Evolutionary conservation across 2,888 invertebrate genomes (phyloP).

Genomic region (Apamea monoglypha): DNA sequence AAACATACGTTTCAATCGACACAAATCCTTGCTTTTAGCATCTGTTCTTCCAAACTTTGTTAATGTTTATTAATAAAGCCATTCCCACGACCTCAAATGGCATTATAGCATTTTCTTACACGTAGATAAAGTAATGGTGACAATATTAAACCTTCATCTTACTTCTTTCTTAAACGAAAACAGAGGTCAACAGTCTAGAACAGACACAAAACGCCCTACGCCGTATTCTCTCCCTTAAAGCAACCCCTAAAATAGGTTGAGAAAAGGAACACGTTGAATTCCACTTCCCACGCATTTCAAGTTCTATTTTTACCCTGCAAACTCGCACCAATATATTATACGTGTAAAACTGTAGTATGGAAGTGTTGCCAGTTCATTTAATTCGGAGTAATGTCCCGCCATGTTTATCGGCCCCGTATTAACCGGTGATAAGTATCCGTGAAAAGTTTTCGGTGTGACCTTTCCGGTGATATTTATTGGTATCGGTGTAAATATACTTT

Average conservation of each 20-base stretch:
- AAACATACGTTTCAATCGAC: background rate
- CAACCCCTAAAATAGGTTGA: background rate
- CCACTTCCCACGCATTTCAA: constrained; percentile 8
- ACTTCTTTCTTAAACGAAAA: background rate
- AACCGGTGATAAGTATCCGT: constrained; percentile 69
- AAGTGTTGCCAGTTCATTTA: constrained; percentile 76
- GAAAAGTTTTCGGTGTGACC: constrained; percentile 61
- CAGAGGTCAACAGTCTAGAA: background rate
- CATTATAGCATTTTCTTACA: background rate
- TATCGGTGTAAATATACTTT: constrained; percentile 29
- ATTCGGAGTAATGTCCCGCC: constrained; percentile 77
- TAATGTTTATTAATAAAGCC: background rate
- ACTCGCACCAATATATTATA: constrained; percentile 26
- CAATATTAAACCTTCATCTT: background rate
- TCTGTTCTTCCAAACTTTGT: background rate
- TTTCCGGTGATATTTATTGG: constrained; percentile 64
- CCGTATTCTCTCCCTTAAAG: background rate
- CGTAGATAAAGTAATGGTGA: background rate
- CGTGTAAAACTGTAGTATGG: constrained; percentile 43
- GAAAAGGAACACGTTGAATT: background rate
- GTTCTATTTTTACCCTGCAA: constrained; percentile 30
- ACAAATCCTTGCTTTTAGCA: background rate
- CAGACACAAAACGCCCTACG: background rate
- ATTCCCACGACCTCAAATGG: background rate
- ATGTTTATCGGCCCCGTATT: constrained; percentile 74